Evolutionary conservation across 64 coral and sea anemone species (phyloP), one percentile per base, ranked within the genome.

Genomic region (Exaiptasia diaphana): DNA sequence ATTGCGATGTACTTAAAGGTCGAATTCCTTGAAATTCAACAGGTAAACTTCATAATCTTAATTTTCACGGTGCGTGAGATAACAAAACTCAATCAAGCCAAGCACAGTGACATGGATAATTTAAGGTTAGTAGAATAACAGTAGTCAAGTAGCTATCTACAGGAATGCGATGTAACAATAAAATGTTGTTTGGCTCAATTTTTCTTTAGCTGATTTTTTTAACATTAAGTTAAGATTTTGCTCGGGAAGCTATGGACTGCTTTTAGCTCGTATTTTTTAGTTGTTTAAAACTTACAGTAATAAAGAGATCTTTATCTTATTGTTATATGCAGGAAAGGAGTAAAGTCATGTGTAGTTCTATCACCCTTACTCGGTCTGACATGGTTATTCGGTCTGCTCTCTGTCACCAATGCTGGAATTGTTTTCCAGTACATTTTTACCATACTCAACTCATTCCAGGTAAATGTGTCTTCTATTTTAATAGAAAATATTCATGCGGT

Each of bases 371-470:
- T 85, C 30, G 82, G 82, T 45, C 3, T 85, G 39, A 85, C 82
- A 4, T 85, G 82, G 82, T 26, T 74, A 27, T 74, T 73, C 49
- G 68, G 81, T 33, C 1, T 83, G 9, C 52, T 83, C 8, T 71
- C 48, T 18, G 67, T 83, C 20, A 83, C 81, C 0, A 40, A 86
- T 24, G 57, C 83, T 12, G 31, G 73, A 20, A 56, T 87, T 50
- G 72, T 45, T 7, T 86, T 86, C 42, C 83, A 86, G 58, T 86
- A 86, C 72, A 75, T 86, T 23, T 86, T 86, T 31, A 86, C 83
- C 3, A 86, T 86, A 24, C 57, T 86, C 41, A 86, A 86, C 56
- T 86, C 83, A 3, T 33, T 86, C 10, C 83, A 86, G 83, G 83
- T 86, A 10, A 11, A 25, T 17, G 12, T 63, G 45, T 13, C 10